These are phyloP conservation scores for Grammomys surdaster DNA, from an alignment of 2,113 vertebrate genomes.

Conservation along the genomic window DNA sequence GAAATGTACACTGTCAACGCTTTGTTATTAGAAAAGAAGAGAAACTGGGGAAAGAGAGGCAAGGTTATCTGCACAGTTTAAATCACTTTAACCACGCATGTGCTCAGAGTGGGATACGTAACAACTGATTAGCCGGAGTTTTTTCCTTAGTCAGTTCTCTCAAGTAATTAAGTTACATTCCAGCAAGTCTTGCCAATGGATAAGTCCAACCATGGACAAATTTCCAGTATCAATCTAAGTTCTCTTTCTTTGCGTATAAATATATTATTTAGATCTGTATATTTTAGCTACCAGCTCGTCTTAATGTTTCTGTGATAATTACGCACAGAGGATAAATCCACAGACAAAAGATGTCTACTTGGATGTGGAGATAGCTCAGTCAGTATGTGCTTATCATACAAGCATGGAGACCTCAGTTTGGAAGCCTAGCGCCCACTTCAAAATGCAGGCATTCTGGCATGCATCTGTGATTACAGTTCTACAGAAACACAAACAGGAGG, in stretches of 20 bases:
- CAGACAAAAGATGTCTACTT: background rate
- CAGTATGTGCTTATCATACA: background rate
- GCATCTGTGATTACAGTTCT: background rate
- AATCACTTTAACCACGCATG: conserved; percentile 32
- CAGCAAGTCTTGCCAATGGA: conserved; percentile 28
- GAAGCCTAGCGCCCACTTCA: background rate
- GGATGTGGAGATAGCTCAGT: background rate
- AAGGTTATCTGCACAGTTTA: background rate
- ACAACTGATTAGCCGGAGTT: background rate
- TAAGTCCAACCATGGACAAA: conserved; percentile 29
- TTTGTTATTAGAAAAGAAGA: background rate
- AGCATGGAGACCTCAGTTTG: background rate
- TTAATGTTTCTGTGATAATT: background rate
- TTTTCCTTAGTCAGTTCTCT: conserved; percentile 57
- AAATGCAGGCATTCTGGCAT: background rate
- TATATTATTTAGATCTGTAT: conserved; percentile 46
- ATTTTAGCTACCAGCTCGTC: conserved; percentile 9
- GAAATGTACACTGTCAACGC: background rate
- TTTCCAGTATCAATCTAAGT: conserved; percentile 44
- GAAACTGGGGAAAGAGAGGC: background rate
- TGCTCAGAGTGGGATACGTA: background rate
- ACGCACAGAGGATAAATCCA: background rate
- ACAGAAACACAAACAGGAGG: background rate
- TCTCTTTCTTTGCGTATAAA: conserved; percentile 21
- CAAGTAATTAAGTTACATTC: conserved; percentile 52